Percentiles rank a stretch among this genome's conserved stretches.
These are phyloP conservation scores for Glossosoma conforme DNA, from an alignment of 1,140 invertebrate genomes.

Conservation along the genomic window DNA sequence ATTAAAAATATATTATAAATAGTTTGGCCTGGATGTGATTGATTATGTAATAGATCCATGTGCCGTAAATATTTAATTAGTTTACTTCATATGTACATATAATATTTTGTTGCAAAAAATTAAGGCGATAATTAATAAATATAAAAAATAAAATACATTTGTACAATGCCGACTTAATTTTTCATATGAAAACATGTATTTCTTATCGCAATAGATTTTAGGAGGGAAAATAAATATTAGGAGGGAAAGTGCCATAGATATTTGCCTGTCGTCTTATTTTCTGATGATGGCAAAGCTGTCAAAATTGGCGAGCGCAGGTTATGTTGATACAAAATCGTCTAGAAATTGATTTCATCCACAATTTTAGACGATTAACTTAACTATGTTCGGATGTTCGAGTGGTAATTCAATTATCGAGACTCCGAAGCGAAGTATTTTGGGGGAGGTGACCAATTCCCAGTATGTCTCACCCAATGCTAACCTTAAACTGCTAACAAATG, in stretches of 20 bases:
- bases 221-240: neutral
- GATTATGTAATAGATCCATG: no score
- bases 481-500: slow-evolving; percentile 53
- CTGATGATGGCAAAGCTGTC: slow-evolving; percentile 8
- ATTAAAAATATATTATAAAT: no score
- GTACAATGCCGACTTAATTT: no score
- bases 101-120: neutral
- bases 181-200: neutral
- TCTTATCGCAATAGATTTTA: neutral
- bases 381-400: slow-evolving; percentile 3
- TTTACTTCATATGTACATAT: no score
- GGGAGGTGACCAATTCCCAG: slow-evolving; percentile 50
- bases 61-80: no score
- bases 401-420: slow-evolving; percentile 35
- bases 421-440: slow-evolving; percentile 50
- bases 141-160: no score
- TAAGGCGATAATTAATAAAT: no score
- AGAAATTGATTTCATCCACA: no score
- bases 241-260: neutral
- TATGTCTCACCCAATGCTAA: slow-evolving; percentile 56
- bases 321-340: no score
- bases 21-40: no score
- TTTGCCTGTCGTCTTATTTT: neutral
- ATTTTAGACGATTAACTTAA: no score
- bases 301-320: slow-evolving; percentile 2